Conservation (phyloP, 2,113 vertebrate genomes). For the Plecotus auritus region DNA sequence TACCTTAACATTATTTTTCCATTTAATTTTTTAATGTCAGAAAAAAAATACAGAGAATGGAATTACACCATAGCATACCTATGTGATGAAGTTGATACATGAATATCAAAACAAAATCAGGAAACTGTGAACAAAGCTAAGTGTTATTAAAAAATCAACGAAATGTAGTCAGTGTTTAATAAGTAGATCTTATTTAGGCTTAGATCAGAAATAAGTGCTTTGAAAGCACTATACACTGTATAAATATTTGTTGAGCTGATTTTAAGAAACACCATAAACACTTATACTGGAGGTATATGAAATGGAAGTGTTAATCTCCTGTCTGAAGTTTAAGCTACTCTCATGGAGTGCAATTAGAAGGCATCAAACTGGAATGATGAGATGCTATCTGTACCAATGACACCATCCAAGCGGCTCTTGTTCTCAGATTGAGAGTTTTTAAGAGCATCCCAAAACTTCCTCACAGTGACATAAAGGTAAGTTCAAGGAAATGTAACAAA, state of each 20-base stretch:
- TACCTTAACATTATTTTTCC: background rate
- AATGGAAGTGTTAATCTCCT: background rate
- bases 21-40: background rate
- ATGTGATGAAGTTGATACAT: background rate
- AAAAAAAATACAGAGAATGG: background rate
- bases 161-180: background rate
- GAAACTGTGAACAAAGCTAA: constrained; percentile 12
- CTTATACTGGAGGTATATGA: background rate
- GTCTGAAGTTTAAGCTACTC: background rate
- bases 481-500: background rate
- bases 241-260: background rate
- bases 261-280: background rate
- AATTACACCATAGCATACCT: background rate
- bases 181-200: background rate
- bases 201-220: background rate
- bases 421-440: background rate
- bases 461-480: background rate
- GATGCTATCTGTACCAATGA: background rate
- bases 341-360: background rate
- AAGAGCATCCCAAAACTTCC: background rate
- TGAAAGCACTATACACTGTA: background rate
- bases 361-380: background rate
- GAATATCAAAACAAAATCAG: constrained; percentile 3
- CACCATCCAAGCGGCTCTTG: background rate
- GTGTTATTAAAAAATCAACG: background rate